These are phyloP conservation scores for Caenorhabditis drosophilae DNA, from an alignment of 2,888 invertebrate species.

Conservation along the genomic window DNA sequence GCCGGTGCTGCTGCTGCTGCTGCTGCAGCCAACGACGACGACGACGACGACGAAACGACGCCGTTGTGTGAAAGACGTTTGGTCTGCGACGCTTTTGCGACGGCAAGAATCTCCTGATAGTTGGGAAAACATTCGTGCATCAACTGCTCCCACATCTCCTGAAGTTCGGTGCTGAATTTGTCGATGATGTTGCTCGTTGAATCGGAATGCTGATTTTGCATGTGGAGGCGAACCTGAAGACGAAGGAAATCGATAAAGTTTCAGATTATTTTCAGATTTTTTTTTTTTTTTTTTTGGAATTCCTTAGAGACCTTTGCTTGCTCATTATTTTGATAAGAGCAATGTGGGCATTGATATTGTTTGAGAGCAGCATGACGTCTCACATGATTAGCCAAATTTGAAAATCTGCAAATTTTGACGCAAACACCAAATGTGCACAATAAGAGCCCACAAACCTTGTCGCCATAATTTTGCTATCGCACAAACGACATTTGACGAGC, in stretches of 20 bases:
- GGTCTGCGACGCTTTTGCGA: not conserved
- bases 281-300: not conserved
- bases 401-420: constrained; percentile 18
- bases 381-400: constrained; percentile 56
- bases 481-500: constrained; percentile 22
- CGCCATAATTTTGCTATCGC: constrained; percentile 48
- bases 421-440: not conserved
- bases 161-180: constrained; percentile 46
- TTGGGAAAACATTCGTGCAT: constrained; percentile 60
- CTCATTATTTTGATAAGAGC: constrained; percentile 57
- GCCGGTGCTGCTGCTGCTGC: too few relatives aligned
- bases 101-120: not conserved
- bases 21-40: too few relatives aligned
- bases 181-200: constrained; percentile 38
- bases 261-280: not conserved
- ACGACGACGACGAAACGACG: too few relatives aligned
- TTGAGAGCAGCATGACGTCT: constrained; percentile 54
- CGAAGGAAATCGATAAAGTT: not conserved
- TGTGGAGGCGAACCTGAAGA: constrained; percentile 54
- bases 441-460: constrained; percentile 24
- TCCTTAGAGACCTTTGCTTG: constrained; percentile 42
- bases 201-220: constrained; percentile 56
- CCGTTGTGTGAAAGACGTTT: not conserved
- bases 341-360: constrained; percentile 57
- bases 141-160: constrained; percentile 49